Percentiles rank a stretch among this genome's conserved stretches.
These are phyloP conservation scores for Vesta saturnalis DNA, from an alignment of 2,888 invertebrate species.

Conservation along the genomic window DNA sequence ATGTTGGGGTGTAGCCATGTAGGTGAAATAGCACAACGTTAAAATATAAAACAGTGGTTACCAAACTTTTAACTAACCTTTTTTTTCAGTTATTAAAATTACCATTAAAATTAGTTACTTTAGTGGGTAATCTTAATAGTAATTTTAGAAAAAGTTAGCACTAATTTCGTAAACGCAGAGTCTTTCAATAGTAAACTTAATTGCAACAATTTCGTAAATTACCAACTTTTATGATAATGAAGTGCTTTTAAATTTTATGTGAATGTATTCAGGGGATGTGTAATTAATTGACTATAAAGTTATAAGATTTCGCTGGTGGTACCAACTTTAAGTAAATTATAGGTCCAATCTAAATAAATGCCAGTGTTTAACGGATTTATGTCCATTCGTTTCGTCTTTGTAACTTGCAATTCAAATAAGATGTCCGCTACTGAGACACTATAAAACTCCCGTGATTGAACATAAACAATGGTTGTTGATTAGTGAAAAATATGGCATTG, in stretches of 20 bases:
- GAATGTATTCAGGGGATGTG: background rate
- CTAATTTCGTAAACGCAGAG: background rate
- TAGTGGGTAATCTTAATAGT: too few species aligned
- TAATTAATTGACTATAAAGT: conserved; percentile 43
- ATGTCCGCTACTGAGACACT: conserved; percentile 51
- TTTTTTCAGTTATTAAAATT: too few species aligned
- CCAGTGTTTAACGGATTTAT: conserved; percentile 57
- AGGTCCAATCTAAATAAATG: conserved; percentile 57
- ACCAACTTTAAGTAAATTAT: conserved; percentile 52
- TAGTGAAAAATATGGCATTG: conserved; percentile 59
- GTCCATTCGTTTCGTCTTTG: conserved; percentile 50
- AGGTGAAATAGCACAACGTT: conserved; percentile 39
- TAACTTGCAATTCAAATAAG: conserved; percentile 60
- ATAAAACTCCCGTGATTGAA: conserved; percentile 57
- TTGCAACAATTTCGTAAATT: conserved; percentile 1
- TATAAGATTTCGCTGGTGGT: conserved; percentile 45
- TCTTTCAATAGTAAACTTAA: background rate
- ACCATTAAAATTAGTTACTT: too few species aligned
- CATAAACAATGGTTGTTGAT: conserved; percentile 61
- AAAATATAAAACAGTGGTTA: conserved; percentile 20
- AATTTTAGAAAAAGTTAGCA: background rate
- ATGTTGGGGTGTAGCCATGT: conserved; percentile 38
- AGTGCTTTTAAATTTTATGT: conserved; percentile 27
- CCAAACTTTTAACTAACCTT: conserved; percentile 11
- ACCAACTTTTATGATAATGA: conserved; percentile 16